Percentiles rank a stretch among this genome's conserved stretches.
These are phyloP conservation scores for Aegypius monachus DNA, from an alignment of 2,113 vertebrate species.

Conservation along the genomic window DNA sequence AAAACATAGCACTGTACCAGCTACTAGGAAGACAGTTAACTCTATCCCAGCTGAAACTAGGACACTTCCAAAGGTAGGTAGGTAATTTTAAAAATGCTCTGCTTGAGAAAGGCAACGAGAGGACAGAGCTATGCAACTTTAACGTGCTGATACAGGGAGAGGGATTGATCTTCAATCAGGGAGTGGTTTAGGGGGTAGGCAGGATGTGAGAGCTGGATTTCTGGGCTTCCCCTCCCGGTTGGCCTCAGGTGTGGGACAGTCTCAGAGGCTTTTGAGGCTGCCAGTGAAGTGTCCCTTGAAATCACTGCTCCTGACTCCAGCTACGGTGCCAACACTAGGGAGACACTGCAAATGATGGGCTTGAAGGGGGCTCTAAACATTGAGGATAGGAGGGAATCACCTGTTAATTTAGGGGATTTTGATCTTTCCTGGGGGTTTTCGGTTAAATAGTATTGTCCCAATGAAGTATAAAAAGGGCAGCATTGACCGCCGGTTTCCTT, in stretches of 20 bases:
- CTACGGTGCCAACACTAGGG: neutral
- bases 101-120: neutral
- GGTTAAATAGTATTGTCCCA: neutral
- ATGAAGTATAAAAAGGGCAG: neutral
- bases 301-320: neutral
- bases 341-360: neutral
- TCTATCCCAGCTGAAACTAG: too few species aligned
- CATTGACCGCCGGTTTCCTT: fast-evolving
- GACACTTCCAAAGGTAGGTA: neutral
- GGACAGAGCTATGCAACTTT: neutral
- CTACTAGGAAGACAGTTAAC: too few species aligned
- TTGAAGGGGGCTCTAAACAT: neutral
- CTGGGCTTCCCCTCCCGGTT: neutral
- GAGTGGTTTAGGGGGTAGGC: neutral
- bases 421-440: neutral
- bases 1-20: too few species aligned
- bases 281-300: neutral
- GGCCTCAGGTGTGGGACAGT: neutral
- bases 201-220: neutral
- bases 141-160: neutral
- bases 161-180: neutral
- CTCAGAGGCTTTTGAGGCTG: neutral
- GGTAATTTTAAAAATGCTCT: neutral
- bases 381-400: fast-evolving
- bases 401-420: neutral